Base-by-base conservation (phyloP, 2,113 vertebrate genomes). In the Phoenicopterus ruber region DNA sequence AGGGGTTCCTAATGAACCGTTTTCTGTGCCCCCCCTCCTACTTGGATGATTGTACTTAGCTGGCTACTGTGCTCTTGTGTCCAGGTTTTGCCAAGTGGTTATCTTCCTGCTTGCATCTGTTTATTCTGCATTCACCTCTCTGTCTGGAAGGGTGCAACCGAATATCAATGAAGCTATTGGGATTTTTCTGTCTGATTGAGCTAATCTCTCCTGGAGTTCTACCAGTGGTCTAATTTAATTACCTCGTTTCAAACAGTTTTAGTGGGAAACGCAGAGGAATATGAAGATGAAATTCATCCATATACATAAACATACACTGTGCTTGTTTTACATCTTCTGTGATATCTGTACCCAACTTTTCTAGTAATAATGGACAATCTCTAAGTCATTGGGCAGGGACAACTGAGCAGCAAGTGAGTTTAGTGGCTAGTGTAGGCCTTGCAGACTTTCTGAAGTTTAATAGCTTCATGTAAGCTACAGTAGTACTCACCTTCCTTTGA, bases 21-120 rank as follows among this genome's bases (percentile, higher is more conserved):
- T 93, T 89, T 94, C 95, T 87, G 72, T 92, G 79, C 72, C 97
- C 36, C 77, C 50, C 52, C 47, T 87, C 54, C 66, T 85, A 24
- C 42, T 59, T 55, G 77, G 88, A 82, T 89, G 84, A 69, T 71
- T 91, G 63, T 70, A 28, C 85, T 95, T 87, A 73, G 77, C 52
- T 94, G 93, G 92, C 73, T 95, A 11, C 95, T 63, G 71, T 78
- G 76, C 81, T 87, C 69, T 77, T 61, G 76, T 69, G 62, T 83
- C 92, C 55, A 74, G 63, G n/a, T 90, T 93, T 90, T 92, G 88
- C 93, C 96, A 94, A 46, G 32, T 54, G 40, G 88, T 94, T 82
- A 49, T 69, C 82, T 93, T 72, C 57, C 40, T 65, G 57, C 59
- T 78, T 88, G 61, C 59, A 80, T 86, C 84, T 95, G 89, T 94